A percentile compares a stretch with the other conserved stretches of the same genome.
phyloP scores from a whole-genome alignment of 2,888 invertebrate genomes.

The Athrips mouffetella region DNA sequence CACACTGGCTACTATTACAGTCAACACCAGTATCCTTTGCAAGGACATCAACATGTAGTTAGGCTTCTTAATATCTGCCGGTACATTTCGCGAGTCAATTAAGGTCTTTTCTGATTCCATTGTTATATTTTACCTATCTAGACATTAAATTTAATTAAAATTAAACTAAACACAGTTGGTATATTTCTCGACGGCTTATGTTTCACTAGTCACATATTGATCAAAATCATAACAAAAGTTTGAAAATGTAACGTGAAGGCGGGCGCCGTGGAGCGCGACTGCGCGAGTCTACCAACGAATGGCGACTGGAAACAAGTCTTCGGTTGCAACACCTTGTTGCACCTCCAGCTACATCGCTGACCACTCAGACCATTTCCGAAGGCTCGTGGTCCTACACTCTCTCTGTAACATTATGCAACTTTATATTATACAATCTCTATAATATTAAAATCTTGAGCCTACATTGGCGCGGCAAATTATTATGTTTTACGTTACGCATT shows the following conservation, averaged over 20 bases:
- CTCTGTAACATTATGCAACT: constrained; percentile 55
- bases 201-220: not conserved
- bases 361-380: constrained; percentile 48
- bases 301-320: constrained; percentile 51
- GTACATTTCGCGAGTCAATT: constrained; percentile 31
- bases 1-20: constrained; percentile 82
- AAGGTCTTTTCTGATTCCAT: constrained; percentile 60
- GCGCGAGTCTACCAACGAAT: constrained; percentile 59
- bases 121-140: too few relatives aligned
- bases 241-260: not conserved
- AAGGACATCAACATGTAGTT: constrained; percentile 79
- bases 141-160: not conserved
- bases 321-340: constrained; percentile 24
- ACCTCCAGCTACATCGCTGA: constrained; percentile 12
- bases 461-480: not conserved
- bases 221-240: not conserved
- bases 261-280: constrained; percentile 44
- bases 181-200: too few relatives aligned
- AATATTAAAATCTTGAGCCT: constrained; percentile 17
- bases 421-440: constrained; percentile 52
- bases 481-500: too few relatives aligned
- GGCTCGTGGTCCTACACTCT: constrained; percentile 50
- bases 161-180: constrained; percentile 5
- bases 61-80: constrained; percentile 52
- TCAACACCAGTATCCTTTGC: constrained; percentile 81